Conservation (phyloP, 2,888 invertebrate species). For the Habroteleia sp. region DNA sequence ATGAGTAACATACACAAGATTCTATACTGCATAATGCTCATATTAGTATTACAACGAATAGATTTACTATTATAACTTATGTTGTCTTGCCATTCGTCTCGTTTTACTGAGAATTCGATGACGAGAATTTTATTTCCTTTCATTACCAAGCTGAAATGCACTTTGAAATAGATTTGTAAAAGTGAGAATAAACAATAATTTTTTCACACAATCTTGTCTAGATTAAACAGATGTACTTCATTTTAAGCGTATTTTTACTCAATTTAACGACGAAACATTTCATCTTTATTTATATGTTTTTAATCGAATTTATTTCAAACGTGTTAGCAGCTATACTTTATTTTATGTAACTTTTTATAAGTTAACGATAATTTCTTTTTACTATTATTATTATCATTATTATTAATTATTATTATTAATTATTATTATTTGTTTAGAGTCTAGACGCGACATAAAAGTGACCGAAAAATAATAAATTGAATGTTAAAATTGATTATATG, state of each 20-base stretch:
- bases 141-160: slow-evolving; percentile 23
- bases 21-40: slow-evolving; percentile 78
- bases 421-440: slow-evolving; percentile 34
- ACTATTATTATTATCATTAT: too few species aligned
- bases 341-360: slow-evolving; percentile 21
- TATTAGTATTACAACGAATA: slow-evolving; percentile 79
- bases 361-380: slow-evolving; percentile 32
- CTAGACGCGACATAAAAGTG: slow-evolving; percentile 21
- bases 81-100: slow-evolving; percentile 66
- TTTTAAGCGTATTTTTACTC: too few species aligned
- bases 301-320: slow-evolving; percentile 28
- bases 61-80: slow-evolving; percentile 71
- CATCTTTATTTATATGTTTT: neutral
- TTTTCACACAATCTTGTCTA: too few species aligned
- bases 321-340: slow-evolving; percentile 16
- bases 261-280: too few species aligned
- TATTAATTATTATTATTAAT: too few species aligned
- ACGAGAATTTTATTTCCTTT: slow-evolving; percentile 45
- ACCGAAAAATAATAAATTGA: slow-evolving; percentile 19
- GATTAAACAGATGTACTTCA: too few species aligned
- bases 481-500: slow-evolving; percentile 37
- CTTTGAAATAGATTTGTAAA: slow-evolving; percentile 23
- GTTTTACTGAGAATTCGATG: slow-evolving; percentile 38
- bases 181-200: too few species aligned
- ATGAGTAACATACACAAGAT: slow-evolving; percentile 71